Evolutionary conservation across 2,888 invertebrate genomes (phyloP).

Genomic region (Drosophila mayaguana): DNA sequence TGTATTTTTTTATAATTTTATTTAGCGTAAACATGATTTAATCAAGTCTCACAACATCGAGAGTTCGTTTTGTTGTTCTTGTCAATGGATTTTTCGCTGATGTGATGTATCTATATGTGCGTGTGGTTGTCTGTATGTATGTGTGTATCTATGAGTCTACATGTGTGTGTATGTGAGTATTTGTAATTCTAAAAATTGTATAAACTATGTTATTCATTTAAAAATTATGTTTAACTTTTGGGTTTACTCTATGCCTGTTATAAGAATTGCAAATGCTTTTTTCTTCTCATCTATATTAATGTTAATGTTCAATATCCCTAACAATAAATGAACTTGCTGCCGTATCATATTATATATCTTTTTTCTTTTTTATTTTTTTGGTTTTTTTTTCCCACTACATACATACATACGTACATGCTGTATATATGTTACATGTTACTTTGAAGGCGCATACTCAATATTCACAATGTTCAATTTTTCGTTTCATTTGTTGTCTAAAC

Average conservation of each 20-base stretch:
- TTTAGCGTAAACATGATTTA: conserved; percentile 81
- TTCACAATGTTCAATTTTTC: conserved; percentile 76
- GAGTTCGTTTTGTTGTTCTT: conserved; percentile 83
- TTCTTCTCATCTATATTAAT: conserved; percentile 44
- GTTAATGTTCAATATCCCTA: conserved; percentile 55
- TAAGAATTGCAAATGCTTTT: conserved; percentile 72
- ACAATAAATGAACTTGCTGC: conserved; percentile 67
- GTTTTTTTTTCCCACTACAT: conserved; percentile 50
- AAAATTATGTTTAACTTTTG: conserved; percentile 81
- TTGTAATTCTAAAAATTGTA: conserved; percentile 64
- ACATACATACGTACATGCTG: conserved; percentile 53
- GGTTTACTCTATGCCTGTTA: conserved; percentile 62
- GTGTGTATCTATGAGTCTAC: conserved; percentile 17
- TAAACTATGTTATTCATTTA: conserved; percentile 68
- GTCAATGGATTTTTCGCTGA: conserved; percentile 62
- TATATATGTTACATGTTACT: conserved; percentile 56
- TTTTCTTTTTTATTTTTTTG: conserved; percentile 33
- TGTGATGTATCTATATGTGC: conserved; percentile 48
- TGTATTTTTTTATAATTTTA: conserved; percentile 17
- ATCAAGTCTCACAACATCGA: conserved; percentile 85
- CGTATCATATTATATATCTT: conserved; percentile 23
- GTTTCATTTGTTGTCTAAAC: conserved; percentile 53
- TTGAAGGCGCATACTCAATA: conserved; percentile 84
- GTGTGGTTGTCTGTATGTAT: conserved; percentile 23
- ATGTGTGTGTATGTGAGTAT: conserved; percentile 34